These are phyloP conservation scores for Netelia virgata DNA, from an alignment of 2,888 invertebrate species.

Conservation along the genomic window DNA sequence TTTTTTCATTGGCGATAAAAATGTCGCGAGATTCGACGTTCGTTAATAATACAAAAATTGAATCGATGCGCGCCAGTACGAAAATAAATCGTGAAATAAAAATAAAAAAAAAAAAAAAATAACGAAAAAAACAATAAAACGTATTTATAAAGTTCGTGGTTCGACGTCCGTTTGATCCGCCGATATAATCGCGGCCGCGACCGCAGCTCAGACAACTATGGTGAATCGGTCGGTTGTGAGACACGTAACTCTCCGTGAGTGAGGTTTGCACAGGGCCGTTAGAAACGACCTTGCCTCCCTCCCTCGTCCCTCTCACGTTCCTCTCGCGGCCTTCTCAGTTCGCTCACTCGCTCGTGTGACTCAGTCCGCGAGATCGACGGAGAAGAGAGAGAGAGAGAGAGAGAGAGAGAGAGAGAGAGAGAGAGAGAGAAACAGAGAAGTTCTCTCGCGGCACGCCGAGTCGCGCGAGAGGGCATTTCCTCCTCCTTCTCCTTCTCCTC, in stretches of 20 bases:
- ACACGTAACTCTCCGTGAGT: conserved; percentile 68
- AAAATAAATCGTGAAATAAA: background rate
- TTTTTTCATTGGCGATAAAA: too few relatives aligned
- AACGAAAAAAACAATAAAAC: background rate
- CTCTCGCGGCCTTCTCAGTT: background rate
- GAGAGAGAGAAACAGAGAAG: conserved; percentile 40
- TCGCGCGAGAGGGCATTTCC: conserved; percentile 53
- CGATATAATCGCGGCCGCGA: conserved; percentile 41
- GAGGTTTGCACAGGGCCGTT: conserved; percentile 71
- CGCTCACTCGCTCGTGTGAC: conserved; percentile 70
- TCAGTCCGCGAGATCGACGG: conserved; percentile 70
- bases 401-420: conserved; percentile 40
- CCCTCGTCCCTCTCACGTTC: conserved; percentile 45
- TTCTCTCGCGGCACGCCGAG: conserved; percentile 1
- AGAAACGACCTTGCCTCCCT: conserved; percentile 81
- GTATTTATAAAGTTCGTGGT: conserved; percentile 20
- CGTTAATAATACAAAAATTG: too few relatives aligned
- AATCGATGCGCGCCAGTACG: too few relatives aligned
- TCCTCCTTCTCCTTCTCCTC: conserved; percentile 13
- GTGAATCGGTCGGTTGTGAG: conserved; percentile 41
- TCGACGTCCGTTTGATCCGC: conserved; percentile 56
- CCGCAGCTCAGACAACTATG: conserved; percentile 45
- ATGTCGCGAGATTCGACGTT: too few relatives aligned
- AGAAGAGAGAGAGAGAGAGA: conserved; percentile 45
- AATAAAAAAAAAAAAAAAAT: background rate